Evolutionary conservation across 1,140 invertebrate genomes (phyloP), one percentile per base, ranked within the genome.

Genomic region (Drosophila nasuta): DNA sequence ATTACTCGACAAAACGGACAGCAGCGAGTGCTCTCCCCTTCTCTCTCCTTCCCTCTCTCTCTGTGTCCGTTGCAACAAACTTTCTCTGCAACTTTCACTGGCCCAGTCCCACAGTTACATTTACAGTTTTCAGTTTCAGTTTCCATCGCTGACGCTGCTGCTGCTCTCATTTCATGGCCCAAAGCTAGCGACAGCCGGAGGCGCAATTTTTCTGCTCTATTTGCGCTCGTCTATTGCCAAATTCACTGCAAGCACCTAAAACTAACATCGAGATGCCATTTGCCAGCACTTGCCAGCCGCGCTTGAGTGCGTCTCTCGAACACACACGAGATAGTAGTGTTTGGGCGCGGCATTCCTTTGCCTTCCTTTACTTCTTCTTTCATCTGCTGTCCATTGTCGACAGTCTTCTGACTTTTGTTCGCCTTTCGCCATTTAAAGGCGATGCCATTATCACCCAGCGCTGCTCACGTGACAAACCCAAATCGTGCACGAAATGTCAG

Each of bases 201-300:
- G 77, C 80, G 77, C 70, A 89, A 89, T 89, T 89, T 89, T 89
- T 89, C 75, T 87, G 85, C 85, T 89, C 85, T 89, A 89, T 89
- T 89, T 89, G 78, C 78, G 51, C 72, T 72, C 81, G 79, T 82
- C 87, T 60, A 85, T 77, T 88, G 83, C 83, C 83, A 89, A 88
- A 85, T 79, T 69, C 77, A 83, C 54, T 88, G 83, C 83, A 81
- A 77, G 80, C 77, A 72, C 48, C 76, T 73, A 73, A 82, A 79
- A 79, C 81, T 71, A 83, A 88, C 86, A 79, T 75, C 73, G 74
- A 79, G 82, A 69, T 89, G 83, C 77, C 85, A 89, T 77, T 83
- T 88, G 85, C 70, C 67, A 66, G 65, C 63, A 49, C 77, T 87
- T 82, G 56, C 35, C 25, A 25, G 25, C 10, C 35, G 6, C 62